Base-by-base conservation (phyloP, 1,140 invertebrate species). In the Nylanderia fulva region DNA sequence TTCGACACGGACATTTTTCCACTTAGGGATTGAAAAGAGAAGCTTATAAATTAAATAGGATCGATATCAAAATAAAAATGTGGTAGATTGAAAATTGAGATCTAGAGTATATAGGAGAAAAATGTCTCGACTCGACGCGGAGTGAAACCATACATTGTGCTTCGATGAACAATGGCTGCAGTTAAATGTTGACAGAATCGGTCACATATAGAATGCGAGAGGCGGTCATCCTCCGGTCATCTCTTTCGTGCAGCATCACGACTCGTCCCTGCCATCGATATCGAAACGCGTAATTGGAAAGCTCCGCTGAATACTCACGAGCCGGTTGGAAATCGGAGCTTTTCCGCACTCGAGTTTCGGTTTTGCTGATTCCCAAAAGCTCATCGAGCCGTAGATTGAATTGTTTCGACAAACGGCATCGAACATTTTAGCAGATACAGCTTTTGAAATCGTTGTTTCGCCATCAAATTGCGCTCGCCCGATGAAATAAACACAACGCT, bases 101-200 rank as follows among this genome's bases (percentile, higher is more conserved):
- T 2, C 18, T 0, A 69, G 42, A 71, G 13, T 33, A 33, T 33
- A 33, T 56, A 72, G 29, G n/a, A 21, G 39, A 8, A 29, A 42
- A 39, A 42, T 69, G 15, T 18, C 13, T 33, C 29, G 18, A 79
- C 36, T 24, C 13, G 29, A 36, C 54, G 9, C 5, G 18, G 11
- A 36, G 45, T 24, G 5, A 66, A 68, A 79, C 68, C 68, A 54
- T 21, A 21, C 21, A 33, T 79, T 79, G 15, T n/a, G 45, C 45
- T 71, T 82, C 58, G 42, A 60, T 33, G 56, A 52, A 29, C 52
- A 48, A n/a, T 52, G 52, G 13, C 52, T 33, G 33, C 36, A 58
- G 64, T 91, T 90, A 90, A 89, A 91, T 88, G 86, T 91, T 88
- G 87, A 91, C 88, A 82, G 86, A 90, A 92, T 91, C 90, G 87